Base-by-base conservation (phyloP, 2,797 vertebrate species). In the Scarus forsteni region DNA sequence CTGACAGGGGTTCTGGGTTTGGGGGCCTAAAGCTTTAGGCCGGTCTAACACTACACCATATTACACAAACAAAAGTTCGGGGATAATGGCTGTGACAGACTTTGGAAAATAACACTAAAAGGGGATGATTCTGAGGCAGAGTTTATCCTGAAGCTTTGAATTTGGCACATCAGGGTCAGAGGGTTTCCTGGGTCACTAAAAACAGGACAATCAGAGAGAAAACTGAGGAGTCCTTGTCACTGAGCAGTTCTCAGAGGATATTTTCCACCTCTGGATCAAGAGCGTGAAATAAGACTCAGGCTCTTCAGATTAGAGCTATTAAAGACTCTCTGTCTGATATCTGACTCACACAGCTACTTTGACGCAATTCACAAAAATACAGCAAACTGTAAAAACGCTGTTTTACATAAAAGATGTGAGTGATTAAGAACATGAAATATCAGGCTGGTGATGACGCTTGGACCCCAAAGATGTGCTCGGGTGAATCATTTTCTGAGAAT, bases 211-310 rank as follows among this genome's bases (percentile, higher is more conserved):
- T 45, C 27, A 7, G 3, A 16, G 18, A 19, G 16, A 12, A 44
- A 53, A 50, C 36, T 46, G 51, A 65, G 63, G 34, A 56, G 0
- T 10, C 35, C 19, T 38, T 53, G 42, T 48, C 18, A 39, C 13
- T 52, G 0, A 4, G 60, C 67, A 36, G 14, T 27, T 71, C 39
- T 43, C 14, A 50, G 27, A 38, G 35, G 52, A 61, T 48, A 67
- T 76, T 67, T 75, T 43, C 60, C 18, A 65, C 64, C 64, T 72
- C 61, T 57, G 58, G 82, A 75, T 42, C 62, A 53, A 15, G 66
- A 63, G 54, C 72, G 52, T 77, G 66, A 75, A 83, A 75, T 73
- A 56, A 18, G 59, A 81, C 39, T 84, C 81, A 71, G 61, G 52
- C 45, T 66, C 7, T 58, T 39, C 61, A 62, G 59, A 76, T 84